These are phyloP conservation scores for Phengaris alcon DNA, from an alignment of 2,888 invertebrate species.

Conservation along the genomic window DNA sequence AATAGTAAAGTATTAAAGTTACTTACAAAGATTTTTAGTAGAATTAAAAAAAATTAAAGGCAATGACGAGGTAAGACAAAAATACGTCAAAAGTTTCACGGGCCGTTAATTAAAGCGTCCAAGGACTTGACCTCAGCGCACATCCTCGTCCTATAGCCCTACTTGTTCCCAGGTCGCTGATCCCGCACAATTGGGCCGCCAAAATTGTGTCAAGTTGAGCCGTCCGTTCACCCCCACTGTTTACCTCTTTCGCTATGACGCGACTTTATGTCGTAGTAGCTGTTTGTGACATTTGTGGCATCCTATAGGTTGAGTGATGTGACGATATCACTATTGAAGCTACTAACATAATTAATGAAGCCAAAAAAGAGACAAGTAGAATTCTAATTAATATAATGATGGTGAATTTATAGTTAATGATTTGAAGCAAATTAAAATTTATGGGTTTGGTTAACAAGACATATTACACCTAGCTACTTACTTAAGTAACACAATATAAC, in stretches of 20 bases:
- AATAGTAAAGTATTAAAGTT: too few relatives aligned
- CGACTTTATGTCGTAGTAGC: constrained; percentile 34
- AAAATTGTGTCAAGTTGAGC: constrained; percentile 79
- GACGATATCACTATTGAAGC: neutral
- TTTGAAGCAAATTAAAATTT: neutral
- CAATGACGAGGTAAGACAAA: neutral
- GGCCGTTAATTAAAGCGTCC: constrained; percentile 22
- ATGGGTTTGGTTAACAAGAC: neutral
- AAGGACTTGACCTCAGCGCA: constrained; percentile 30
- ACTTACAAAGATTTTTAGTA: neutral
- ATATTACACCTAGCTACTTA: neutral
- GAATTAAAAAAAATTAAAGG: neutral
- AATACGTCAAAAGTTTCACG: constrained; percentile 21
- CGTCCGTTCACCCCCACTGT: constrained; percentile 67
- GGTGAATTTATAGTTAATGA: neutral
- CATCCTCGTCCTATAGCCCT: constrained; percentile 48
- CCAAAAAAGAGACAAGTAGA: neutral
- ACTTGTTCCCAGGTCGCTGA: constrained; percentile 66
- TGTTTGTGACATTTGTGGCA: neutral
- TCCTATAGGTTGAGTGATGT: neutral
- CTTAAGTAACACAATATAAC: constrained; percentile 1
- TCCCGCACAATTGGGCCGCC: constrained; percentile 71
- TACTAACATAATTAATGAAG: neutral
- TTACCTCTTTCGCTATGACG: constrained; percentile 56
- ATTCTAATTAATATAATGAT: neutral